These are phyloP conservation scores for Apodemia duryi DNA, from an alignment of 2,888 invertebrate species.

Conservation along the genomic window DNA sequence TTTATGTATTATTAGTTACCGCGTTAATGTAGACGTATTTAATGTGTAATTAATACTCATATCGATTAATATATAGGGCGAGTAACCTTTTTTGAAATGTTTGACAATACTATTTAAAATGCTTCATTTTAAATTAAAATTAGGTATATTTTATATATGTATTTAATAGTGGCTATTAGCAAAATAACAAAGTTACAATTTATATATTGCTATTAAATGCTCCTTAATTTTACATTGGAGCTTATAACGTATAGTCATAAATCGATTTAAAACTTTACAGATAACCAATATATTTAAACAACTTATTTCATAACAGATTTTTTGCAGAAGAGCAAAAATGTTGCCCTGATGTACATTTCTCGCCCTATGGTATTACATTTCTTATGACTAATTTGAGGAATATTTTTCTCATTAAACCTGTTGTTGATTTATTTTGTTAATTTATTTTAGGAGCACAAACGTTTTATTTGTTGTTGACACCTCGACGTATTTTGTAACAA, in stretches of 20 bases:
- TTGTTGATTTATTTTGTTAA: conserved; percentile 74
- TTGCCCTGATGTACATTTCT: conserved; percentile 43
- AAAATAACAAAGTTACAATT: conserved; percentile 22
- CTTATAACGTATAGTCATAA: conserved; percentile 52
- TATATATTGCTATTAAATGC: conserved; percentile 22
- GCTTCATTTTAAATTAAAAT: conserved; percentile 49
- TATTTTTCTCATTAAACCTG: conserved; percentile 53
- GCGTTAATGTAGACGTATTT: conserved; percentile 42
- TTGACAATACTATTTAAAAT: conserved; percentile 71
- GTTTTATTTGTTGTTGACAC: conserved; percentile 76
- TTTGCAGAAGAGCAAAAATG: conserved; percentile 7
- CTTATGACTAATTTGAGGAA: conserved; percentile 54
- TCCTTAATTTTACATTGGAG: conserved; percentile 29
- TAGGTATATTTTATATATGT: conserved; percentile 25
- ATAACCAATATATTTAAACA: background rate
- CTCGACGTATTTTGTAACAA: conserved; percentile 67
- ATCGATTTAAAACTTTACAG: conserved; percentile 33
- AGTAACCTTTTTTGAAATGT: conserved; percentile 60
- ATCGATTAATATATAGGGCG: conserved; percentile 59
- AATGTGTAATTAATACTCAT: conserved; percentile 49
- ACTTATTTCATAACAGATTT: background rate
- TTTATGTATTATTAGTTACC: conserved; percentile 46
- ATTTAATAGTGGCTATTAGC: conserved; percentile 29
- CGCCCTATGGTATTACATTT: conserved; percentile 59
- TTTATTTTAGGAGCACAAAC: conserved; percentile 76